Conservation (phyloP, 2,113 vertebrate genomes). For the Cricetomys ansorgei region DNA sequence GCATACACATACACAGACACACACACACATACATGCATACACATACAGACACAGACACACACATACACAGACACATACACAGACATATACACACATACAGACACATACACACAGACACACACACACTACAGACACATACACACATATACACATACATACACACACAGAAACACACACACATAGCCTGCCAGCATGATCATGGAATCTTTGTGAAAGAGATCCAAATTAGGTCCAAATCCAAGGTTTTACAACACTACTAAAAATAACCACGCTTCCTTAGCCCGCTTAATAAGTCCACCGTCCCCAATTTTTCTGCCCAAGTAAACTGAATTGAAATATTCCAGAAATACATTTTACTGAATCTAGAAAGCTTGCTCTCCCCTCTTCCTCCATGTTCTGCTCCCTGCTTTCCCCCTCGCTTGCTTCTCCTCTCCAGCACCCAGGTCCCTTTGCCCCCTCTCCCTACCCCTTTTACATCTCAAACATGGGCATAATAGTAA, state of each 20-base stretch:
- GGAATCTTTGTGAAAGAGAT: constrained; percentile 77
- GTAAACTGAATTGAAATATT: constrained; percentile 73
- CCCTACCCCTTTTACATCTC: constrained; percentile 53
- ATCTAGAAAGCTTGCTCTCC: constrained; percentile 25
- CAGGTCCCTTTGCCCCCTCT: not conserved
- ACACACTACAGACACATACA: too few relatives aligned
- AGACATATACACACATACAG: not conserved
- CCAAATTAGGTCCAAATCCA: constrained; percentile 78
- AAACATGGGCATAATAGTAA: constrained; percentile 63
- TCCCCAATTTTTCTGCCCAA: constrained; percentile 79
- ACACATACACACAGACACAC: too few relatives aligned
- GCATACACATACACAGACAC: too few relatives aligned
- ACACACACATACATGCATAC: too few relatives aligned
- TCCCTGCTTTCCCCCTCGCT: not conserved
- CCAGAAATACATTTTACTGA: constrained; percentile 76
- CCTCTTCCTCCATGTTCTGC: not conserved
- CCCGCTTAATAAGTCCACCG: constrained; percentile 76
- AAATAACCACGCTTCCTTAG: constrained; percentile 77
- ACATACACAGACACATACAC: not conserved
- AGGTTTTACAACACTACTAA: constrained; percentile 75
- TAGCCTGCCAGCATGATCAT: constrained; percentile 52
- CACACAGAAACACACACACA: not conserved
- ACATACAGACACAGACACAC: too few relatives aligned
- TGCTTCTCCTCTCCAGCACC: not conserved
- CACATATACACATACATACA: not conserved